These are phyloP conservation scores for Falco berigora DNA, from an alignment of 2,797 vertebrate genomes.

Conservation along the genomic window DNA sequence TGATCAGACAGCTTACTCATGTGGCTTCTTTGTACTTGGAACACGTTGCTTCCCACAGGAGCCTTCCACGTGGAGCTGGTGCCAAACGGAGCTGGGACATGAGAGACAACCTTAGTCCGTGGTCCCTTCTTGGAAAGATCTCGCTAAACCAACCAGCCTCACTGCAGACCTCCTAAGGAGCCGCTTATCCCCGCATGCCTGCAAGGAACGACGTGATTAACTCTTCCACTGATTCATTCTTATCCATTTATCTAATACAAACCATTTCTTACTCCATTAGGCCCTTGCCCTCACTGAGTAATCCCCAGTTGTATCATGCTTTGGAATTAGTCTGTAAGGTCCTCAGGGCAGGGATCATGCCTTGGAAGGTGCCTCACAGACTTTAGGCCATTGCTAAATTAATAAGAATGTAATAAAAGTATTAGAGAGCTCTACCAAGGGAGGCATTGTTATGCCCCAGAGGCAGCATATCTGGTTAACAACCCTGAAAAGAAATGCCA, in stretches of 20 bases:
- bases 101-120: neutral
- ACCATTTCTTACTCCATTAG: conserved; percentile 52
- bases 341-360: conserved; percentile 56
- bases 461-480: conserved; percentile 64
- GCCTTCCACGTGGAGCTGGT: neutral
- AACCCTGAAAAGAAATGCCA: conserved; percentile 66
- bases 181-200: neutral
- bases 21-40: neutral
- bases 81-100: neutral
- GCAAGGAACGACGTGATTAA: neutral
- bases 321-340: conserved; percentile 56
- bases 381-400: conserved; percentile 62
- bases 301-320: conserved; percentile 32
- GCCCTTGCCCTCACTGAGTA: conserved; percentile 47
- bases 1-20: neutral
- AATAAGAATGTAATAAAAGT: conserved; percentile 63
- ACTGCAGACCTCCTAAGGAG: neutral
- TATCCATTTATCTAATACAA: conserved; percentile 56
- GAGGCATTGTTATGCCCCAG: conserved; percentile 57
- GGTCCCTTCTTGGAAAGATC: neutral
- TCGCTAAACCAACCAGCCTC: neutral
- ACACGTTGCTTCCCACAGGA: neutral
- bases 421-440: conserved; percentile 45
- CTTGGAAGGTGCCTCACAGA: conserved; percentile 56
- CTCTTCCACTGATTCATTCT: conserved; percentile 48